A percentile compares a stretch with the other conserved stretches of the same genome.
Conservation (phyloP, 2,113 vertebrate genomes). For the Spilogale gracilis region DNA sequence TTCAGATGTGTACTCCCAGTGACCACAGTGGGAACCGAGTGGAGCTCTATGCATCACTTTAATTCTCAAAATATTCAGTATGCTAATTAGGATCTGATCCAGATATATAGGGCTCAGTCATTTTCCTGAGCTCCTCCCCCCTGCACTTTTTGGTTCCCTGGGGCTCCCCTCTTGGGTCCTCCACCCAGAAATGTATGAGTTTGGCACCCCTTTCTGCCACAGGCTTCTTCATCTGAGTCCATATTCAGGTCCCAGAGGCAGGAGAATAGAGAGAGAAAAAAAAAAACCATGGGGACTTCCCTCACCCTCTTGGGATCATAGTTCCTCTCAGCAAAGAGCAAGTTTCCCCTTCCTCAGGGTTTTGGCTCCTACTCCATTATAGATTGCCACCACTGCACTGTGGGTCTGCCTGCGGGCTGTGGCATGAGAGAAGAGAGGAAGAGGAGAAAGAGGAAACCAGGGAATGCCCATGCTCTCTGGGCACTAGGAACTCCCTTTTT, state of each 20-base stretch:
- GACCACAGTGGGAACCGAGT: background rate
- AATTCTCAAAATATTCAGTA: background rate
- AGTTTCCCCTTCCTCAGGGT: background rate
- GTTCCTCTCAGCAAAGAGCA: background rate
- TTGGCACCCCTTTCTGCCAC: background rate
- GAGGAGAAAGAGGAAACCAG: background rate
- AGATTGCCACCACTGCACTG: fast-evolving
- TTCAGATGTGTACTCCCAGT: background rate
- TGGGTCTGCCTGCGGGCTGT: background rate
- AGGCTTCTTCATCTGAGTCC: too few relatives aligned
- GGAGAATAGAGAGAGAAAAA: background rate
- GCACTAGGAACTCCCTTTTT: background rate
- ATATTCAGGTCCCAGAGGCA: background rate
- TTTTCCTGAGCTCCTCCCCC: background rate
- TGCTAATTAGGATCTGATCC: background rate
- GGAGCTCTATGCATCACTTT: background rate
- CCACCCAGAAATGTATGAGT: background rate
- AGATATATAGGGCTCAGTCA: background rate
- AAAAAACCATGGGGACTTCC: background rate
- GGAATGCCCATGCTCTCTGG: background rate
- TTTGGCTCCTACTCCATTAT: background rate
- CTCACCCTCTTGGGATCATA: background rate
- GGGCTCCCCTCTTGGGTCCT: background rate
- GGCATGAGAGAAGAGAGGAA: background rate
- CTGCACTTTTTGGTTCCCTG: background rate